phyloP scores from a whole-genome alignment of 2,797 vertebrate genomes.

The Rhinella marina region DNA sequence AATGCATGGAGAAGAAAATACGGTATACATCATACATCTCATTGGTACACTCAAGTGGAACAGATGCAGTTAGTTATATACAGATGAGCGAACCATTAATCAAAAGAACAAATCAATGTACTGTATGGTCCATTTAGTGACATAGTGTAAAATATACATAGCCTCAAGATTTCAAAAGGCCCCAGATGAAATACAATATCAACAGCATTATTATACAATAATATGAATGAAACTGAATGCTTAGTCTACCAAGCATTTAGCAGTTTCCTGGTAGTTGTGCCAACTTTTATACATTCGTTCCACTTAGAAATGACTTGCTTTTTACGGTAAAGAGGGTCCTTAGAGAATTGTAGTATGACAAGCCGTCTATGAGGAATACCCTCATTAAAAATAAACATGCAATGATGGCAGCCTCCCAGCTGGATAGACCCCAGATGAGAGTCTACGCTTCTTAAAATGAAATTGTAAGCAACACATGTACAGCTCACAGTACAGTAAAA shows the following conservation, averaged over 20 bases:
- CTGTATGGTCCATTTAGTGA: neutral
- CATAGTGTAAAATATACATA: neutral
- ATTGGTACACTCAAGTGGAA: neutral
- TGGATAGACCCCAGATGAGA: slow-evolving; percentile 23
- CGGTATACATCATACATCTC: neutral
- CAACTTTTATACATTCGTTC: slow-evolving; percentile 7
- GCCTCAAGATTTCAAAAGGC: neutral
- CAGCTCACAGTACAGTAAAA: neutral
- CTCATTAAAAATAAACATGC: slow-evolving; percentile 29
- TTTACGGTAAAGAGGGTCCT: neutral
- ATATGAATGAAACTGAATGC: neutral
- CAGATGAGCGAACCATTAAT: neutral
- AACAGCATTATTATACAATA: neutral
- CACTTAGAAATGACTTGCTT: neutral
- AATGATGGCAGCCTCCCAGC: slow-evolving; percentile 38
- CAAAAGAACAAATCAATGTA: neutral
- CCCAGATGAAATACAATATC: neutral
- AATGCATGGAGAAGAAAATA: neutral
- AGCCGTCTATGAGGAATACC: slow-evolving; percentile 15
- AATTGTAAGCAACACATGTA: neutral
- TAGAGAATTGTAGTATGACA: neutral
- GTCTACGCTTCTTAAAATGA: neutral
- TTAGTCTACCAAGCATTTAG: neutral
- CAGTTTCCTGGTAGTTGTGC: neutral
- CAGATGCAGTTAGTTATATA: neutral